These are phyloP conservation scores for Myiothlypis chrysogaster DNA, from an alignment of 2,797 vertebrate genomes.

Conservation along the genomic window DNA sequence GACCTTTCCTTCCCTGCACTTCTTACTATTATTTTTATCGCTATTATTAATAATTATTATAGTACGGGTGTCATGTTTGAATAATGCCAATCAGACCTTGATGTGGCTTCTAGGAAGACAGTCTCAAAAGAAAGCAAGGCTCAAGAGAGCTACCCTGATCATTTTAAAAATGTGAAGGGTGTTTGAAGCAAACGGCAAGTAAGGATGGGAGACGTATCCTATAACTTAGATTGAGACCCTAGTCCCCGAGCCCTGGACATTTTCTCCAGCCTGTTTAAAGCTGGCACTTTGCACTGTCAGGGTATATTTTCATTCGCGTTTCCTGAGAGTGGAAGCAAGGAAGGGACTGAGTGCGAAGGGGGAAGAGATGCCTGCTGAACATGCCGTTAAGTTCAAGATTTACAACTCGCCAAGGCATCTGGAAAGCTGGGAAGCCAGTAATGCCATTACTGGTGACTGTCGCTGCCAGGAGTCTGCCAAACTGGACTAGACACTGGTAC, in stretches of 20 bases:
- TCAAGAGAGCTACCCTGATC: not conserved
- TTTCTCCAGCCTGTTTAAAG: conserved; percentile 40
- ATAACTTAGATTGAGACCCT: not conserved
- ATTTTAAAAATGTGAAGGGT: not conserved
- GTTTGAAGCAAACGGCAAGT: not conserved
- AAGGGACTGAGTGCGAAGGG: not conserved
- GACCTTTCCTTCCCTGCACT: not conserved
- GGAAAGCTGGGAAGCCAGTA: conserved; percentile 65
- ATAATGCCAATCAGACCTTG: conserved; percentile 28
- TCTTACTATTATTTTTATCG: conserved; percentile 34
- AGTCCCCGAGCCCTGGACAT: not conserved
- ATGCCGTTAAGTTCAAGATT: conserved; percentile 77
- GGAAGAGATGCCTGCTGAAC: conserved; percentile 51
- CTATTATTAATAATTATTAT: not conserved
- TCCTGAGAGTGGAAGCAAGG: not conserved
- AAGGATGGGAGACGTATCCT: not conserved
- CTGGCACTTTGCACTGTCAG: conserved; percentile 39
- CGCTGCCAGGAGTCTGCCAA: conserved; percentile 32
- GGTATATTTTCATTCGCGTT: conserved; percentile 36
- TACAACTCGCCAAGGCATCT: conserved; percentile 71
- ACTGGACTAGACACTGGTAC: conserved; percentile 38
- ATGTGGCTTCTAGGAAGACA: conserved; percentile 49
- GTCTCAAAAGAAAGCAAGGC: conserved; percentile 26
- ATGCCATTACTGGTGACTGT: conserved; percentile 63
- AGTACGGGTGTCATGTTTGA: not conserved